Conservation (phyloP, 2,888 invertebrate genomes). For the Petrolisthes manimaculis region DNA sequence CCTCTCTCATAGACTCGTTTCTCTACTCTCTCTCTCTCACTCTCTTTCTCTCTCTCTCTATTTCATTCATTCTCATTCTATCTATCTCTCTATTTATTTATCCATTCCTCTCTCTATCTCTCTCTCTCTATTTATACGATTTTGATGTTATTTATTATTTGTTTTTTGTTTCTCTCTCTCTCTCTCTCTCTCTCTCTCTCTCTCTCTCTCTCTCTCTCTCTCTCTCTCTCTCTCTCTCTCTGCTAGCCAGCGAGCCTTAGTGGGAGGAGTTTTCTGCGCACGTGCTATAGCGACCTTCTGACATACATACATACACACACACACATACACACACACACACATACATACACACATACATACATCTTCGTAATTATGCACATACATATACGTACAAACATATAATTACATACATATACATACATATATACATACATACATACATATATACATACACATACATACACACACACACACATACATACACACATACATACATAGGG, state of each 20-base stretch:
- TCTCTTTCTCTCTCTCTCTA: too few species aligned
- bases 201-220: neutral
- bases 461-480: conserved; percentile 15
- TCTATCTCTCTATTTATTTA: neutral
- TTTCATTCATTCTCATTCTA: neutral
- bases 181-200: neutral
- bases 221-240: conserved; percentile 4
- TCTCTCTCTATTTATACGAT: neutral
- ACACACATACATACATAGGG: conserved; percentile 9
- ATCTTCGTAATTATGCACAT: neutral
- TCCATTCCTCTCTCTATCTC: neutral
- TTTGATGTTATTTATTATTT: neutral
- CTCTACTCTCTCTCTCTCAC: neutral
- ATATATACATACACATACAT: conserved; percentile 1
- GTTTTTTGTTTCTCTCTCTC: neutral
- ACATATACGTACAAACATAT: neutral
- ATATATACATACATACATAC: conserved; percentile 18
- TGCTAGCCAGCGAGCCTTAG: neutral
- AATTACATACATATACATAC: conserved; percentile 14
- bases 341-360: neutral
- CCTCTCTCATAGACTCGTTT: neutral
- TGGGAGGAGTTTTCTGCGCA: neutral
- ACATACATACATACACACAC: neutral
- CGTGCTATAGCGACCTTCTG: neutral
- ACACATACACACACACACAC: neutral